Conservation (phyloP, 2,797 vertebrate genomes). For the Scyliorhinus canicula region DNA sequence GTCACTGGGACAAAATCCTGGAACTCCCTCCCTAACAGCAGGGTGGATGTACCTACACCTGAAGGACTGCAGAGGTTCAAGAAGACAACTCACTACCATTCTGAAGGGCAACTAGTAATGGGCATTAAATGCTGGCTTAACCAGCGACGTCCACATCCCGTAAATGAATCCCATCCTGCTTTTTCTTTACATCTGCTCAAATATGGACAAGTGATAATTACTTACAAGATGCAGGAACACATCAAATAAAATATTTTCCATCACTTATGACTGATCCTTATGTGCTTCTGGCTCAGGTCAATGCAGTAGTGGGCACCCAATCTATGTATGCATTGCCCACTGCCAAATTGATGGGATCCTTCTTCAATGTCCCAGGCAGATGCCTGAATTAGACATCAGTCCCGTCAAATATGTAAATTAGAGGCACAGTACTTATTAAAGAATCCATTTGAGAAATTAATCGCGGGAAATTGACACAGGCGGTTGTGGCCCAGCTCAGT, state of each 20-base stretch:
- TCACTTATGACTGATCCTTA: not conserved
- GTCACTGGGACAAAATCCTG: too few species aligned
- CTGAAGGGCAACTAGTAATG: too few species aligned
- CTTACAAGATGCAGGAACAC: not conserved
- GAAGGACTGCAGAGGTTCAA: too few species aligned
- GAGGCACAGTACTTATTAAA: not conserved
- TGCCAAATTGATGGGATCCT: not conserved
- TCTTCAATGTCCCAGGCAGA: not conserved
- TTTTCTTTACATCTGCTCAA: not conserved
- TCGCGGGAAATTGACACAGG: not conserved
- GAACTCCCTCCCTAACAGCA: too few species aligned
- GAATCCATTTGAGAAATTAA: not conserved
- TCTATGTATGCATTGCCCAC: not conserved
- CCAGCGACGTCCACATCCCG: too few species aligned
- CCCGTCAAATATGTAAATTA: not conserved
- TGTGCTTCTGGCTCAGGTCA: not conserved
- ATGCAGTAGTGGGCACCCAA: not conserved
- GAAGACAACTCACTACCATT: too few species aligned
- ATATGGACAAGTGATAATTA: not conserved
- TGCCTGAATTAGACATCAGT: not conserved
- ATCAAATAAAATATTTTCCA: not conserved
- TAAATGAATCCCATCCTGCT: too few species aligned
- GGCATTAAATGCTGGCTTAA: too few species aligned
- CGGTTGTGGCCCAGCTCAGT: not conserved
- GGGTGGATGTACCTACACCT: too few species aligned